Evolutionary conservation across 2,113 vertebrate genomes (phyloP).

Genomic region (Chaenocephalus aceratus): DNA sequence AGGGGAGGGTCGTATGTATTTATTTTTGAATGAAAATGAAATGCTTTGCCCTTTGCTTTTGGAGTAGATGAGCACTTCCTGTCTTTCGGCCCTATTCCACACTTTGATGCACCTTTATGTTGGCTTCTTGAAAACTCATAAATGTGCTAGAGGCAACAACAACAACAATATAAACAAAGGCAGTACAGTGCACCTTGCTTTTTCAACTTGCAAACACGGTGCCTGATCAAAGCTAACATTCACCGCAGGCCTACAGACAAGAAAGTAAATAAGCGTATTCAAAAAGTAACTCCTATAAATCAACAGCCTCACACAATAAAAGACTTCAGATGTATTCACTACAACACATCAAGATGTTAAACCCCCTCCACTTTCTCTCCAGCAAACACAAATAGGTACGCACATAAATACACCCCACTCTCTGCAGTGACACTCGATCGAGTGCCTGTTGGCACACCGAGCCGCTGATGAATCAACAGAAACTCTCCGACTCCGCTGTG

Average conservation of each 20-base stretch:
- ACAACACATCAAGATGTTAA: conserved; percentile 34
- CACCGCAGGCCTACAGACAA: neutral
- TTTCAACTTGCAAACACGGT: too few relatives aligned
- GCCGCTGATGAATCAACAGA: conserved; percentile 34
- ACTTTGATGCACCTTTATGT: too few relatives aligned
- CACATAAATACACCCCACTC: conserved; percentile 51
- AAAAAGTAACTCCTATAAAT: conserved; percentile 41
- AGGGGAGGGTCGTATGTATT: too few relatives aligned
- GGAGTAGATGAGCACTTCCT: too few relatives aligned
- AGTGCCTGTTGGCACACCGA: conserved; percentile 48
- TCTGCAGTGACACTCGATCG: conserved; percentile 41
- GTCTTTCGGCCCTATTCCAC: too few relatives aligned
- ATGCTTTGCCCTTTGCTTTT: too few relatives aligned
- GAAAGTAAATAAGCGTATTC: neutral
- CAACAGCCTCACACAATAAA: conserved; percentile 3
- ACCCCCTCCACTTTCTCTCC: conserved; percentile 23
- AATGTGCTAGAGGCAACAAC: too few relatives aligned
- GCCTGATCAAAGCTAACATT: too few relatives aligned
- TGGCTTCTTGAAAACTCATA: too few relatives aligned
- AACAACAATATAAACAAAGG: too few relatives aligned
- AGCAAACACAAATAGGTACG: conserved; percentile 39
- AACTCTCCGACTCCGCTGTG: conserved; percentile 7
- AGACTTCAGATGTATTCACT: conserved; percentile 21
- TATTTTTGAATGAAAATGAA: too few relatives aligned
- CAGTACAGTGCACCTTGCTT: too few relatives aligned